phyloP scores from a whole-genome alignment of 2,888 invertebrate species.

The Stenolophus ochropezus region DNA sequence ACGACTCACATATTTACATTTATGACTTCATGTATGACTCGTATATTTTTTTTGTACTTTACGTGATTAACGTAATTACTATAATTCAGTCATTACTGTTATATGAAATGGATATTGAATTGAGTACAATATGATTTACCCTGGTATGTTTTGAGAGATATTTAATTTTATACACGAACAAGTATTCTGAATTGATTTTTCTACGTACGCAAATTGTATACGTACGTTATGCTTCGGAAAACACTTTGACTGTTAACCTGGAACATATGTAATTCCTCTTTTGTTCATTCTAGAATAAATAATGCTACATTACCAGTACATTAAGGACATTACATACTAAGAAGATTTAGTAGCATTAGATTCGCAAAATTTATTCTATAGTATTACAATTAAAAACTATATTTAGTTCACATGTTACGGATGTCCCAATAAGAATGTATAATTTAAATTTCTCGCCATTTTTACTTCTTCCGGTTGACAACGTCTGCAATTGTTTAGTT shows the following conservation, averaged over 20 bases:
- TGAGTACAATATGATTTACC: not conserved
- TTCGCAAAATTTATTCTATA: too few relatives aligned
- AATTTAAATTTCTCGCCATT: too few relatives aligned
- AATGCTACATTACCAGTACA: too few relatives aligned
- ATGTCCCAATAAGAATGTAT: too few relatives aligned
- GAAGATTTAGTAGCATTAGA: too few relatives aligned
- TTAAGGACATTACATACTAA: too few relatives aligned
- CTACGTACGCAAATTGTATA: not conserved
- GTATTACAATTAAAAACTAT: too few relatives aligned
- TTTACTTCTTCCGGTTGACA: too few relatives aligned
- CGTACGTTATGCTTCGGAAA: not conserved
- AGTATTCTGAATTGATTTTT: not conserved
- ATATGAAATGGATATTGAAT: not conserved
- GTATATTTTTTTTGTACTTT: not conserved
- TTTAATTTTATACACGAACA: not conserved
- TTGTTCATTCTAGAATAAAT: not conserved
- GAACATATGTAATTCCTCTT: not conserved
- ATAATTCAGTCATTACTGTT: not conserved
- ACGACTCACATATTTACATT: not conserved
- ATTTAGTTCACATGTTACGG: too few relatives aligned
- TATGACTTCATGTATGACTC: not conserved
- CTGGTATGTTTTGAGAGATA: not conserved
- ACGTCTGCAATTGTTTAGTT: too few relatives aligned
- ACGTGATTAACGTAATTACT: not conserved
- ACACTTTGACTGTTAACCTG: not conserved